Evolutionary conservation across 2,797 vertebrate species (phyloP), one percentile per base, ranked within the genome.

Genomic region (Pangasius mekongensis): DNA sequence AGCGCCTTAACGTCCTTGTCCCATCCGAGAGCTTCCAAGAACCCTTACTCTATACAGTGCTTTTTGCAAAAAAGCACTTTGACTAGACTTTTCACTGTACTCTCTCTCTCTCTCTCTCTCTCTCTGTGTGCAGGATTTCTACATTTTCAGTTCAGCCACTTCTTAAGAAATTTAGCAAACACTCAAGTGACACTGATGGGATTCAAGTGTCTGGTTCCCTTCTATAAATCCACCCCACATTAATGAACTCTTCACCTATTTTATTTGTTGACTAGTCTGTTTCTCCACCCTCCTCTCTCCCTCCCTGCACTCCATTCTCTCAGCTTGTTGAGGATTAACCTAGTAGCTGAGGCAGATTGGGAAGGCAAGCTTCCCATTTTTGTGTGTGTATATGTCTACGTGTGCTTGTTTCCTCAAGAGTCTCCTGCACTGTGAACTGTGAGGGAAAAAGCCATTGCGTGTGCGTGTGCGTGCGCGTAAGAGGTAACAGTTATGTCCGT

Each of bases 281-380:
- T 54, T 49, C 88, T 85, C 86, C 83, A 78, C 76, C 83, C 84
- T 78, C 62, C 60, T 39, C 56, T 64, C 82, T 86, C 73, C 81
- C 69, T 81, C 83, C 67, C 85, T 69, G 86, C 49, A 69, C 86
- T 83, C 90, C 8, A 33, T 87, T 88, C 69, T 76, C 69, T 82
- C 74, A 85, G 85, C 86, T 90, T 90, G 84, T 86, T 88, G 67
- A 64, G 92, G 90, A 92, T 92, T 92, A 92, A 87, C 89, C 89
- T 88, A 87, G 84, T 92, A 90, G 88, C 89, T 78, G 87, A 91
- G 86, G 89, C 87, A 90, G 89, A 92, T 91, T 91, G 89, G 78
- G 90, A 87, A 88, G 89, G 52, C 62, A 47, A 47, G 76, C 86
- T 87, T 88, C 66, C 64, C 62, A 84, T 74, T 30, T 85, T 36